phyloP scores from a whole-genome alignment of 2,113 vertebrate genomes.

The Xenus cinereus region DNA sequence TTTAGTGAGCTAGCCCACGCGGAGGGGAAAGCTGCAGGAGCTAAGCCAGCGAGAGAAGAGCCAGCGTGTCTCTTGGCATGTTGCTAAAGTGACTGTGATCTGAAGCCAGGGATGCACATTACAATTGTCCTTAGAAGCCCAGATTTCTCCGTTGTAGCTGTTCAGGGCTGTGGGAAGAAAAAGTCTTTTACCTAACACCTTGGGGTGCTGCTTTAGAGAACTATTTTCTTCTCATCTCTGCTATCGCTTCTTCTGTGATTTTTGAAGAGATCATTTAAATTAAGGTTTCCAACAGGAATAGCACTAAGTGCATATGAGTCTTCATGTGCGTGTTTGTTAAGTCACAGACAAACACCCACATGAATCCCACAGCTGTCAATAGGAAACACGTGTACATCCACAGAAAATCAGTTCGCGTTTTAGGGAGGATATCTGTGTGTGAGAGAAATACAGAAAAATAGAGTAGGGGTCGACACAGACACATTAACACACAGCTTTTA shows the following conservation, averaged over 20 bases:
- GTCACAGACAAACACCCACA: neutral
- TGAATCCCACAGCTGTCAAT: neutral
- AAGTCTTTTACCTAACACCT: neutral
- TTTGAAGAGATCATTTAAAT: neutral
- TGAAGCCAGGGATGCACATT: neutral
- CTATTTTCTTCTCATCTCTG: neutral
- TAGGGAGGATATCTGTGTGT: neutral
- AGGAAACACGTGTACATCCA: neutral
- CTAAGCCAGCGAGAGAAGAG: neutral
- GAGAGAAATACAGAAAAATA: neutral
- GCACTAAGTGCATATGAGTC: neutral
- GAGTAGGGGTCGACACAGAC: neutral
- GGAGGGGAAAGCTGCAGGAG: neutral
- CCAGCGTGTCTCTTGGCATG: neutral
- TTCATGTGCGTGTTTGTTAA: neutral
- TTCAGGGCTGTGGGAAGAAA: neutral
- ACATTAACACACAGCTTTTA: neutral
- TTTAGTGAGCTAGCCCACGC: neutral
- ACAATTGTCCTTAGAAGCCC: neutral
- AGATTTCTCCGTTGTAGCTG: neutral
- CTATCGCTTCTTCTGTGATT: rapidly evolving
- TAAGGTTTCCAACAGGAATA: neutral
- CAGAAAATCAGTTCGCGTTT: neutral
- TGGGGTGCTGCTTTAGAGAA: neutral
- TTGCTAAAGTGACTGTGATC: neutral